Conservation (phyloP, 2,113 vertebrate genomes). For the Balaeniceps rex region DNA sequence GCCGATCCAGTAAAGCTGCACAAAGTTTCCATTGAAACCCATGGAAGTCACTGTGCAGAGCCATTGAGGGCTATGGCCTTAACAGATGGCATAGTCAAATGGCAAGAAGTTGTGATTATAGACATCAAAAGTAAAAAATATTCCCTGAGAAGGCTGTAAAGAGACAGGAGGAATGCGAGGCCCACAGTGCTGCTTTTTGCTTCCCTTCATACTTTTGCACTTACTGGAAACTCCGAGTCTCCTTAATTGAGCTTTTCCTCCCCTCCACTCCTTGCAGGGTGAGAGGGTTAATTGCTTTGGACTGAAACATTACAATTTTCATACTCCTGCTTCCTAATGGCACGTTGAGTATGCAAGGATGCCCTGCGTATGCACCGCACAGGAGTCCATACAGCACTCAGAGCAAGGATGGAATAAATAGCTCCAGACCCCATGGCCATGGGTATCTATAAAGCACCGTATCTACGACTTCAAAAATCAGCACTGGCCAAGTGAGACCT, state of each 20-base stretch:
- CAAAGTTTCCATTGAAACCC: background rate
- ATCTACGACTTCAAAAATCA: constrained; percentile 34
- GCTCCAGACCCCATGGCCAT: background rate
- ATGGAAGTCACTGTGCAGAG: background rate
- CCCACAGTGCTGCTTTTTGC: constrained; percentile 5
- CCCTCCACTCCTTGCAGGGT: background rate
- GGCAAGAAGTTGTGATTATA: background rate
- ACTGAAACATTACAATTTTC: background rate
- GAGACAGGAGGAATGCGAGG: constrained; percentile 6
- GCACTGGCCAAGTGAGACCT: constrained; percentile 24
- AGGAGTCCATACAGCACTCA: background rate
- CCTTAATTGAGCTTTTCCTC: constrained; percentile 49
- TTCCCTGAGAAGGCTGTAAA: constrained; percentile 8
- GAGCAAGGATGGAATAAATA: background rate
- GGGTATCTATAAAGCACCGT: background rate
- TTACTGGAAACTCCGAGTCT: background rate
- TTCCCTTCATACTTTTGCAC: constrained; percentile 11
- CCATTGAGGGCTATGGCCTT: background rate
- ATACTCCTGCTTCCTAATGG: background rate
- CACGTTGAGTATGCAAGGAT: background rate
- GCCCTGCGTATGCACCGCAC: background rate
- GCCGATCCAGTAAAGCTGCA: background rate
- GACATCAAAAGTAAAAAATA: constrained; percentile 23
- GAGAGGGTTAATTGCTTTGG: constrained; percentile 24
- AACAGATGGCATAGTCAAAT: background rate